These are phyloP conservation scores for Arge pagana DNA, from an alignment of 2,888 invertebrate species.

Conservation along the genomic window DNA sequence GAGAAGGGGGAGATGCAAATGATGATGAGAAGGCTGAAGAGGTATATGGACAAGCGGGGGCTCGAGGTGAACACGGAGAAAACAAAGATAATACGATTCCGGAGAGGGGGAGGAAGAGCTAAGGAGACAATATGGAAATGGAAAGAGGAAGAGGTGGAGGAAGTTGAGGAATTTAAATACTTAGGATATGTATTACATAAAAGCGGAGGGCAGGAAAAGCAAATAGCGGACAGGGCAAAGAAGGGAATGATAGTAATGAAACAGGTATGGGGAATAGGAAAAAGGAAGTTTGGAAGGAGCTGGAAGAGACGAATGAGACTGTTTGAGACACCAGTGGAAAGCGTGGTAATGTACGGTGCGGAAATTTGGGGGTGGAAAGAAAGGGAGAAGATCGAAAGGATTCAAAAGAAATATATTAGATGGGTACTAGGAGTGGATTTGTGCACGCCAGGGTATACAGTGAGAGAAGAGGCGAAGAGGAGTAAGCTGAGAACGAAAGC, in stretches of 20 bases:
- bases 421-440: slow-evolving; percentile 15
- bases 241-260: slow-evolving; percentile 16
- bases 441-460: slow-evolving; percentile 13
- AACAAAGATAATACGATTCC: slow-evolving; percentile 17
- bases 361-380: slow-evolving; percentile 21
- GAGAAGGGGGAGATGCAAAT: slow-evolving; percentile 10
- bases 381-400: slow-evolving; percentile 12
- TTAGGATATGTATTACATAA: slow-evolving; percentile 4
- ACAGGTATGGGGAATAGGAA: slow-evolving; percentile 1
- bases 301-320: slow-evolving; percentile 15
- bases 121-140: slow-evolving; percentile 9
- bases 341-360: slow-evolving; percentile 12
- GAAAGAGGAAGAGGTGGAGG: slow-evolving; percentile 20
- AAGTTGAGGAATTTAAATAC: slow-evolving; percentile 22
- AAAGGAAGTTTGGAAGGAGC: slow-evolving; percentile 18
- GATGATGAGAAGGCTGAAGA: slow-evolving; percentile 7
- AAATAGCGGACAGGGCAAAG: background rate
- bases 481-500: slow-evolving; percentile 15
- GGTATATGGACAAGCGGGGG: slow-evolving; percentile 3
- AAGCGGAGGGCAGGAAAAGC: background rate
- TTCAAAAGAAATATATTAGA: slow-evolving; percentile 18
- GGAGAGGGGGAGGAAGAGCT: slow-evolving; percentile 10
- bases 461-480: slow-evolving; percentile 11
- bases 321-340: slow-evolving; percentile 13
- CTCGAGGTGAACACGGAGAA: slow-evolving; percentile 8